Percentiles rank a stretch among this genome's conserved stretches.
These are phyloP conservation scores for Schizotus pectinicornis DNA, from an alignment of 2,888 invertebrate species.

Conservation along the genomic window DNA sequence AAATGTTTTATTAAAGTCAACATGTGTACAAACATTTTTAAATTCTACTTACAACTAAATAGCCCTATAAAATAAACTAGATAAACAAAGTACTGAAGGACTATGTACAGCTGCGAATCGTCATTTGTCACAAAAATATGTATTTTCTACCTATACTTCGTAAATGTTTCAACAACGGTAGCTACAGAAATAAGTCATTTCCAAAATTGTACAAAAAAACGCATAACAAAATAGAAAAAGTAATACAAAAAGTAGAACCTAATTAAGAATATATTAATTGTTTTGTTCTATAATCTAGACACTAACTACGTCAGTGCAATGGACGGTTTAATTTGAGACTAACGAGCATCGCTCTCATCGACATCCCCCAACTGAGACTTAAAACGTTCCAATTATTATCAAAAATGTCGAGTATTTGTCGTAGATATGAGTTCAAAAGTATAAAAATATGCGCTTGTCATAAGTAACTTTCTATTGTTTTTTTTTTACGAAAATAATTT, in stretches of 20 bases:
- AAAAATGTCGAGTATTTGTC: slow-evolving; percentile 17
- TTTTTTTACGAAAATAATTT: not conserved
- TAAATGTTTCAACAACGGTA: slow-evolving; percentile 11
- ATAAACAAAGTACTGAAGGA: slow-evolving; percentile 18
- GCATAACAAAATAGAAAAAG: slow-evolving; percentile 19
- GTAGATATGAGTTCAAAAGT: slow-evolving; percentile 20
- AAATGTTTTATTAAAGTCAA: slow-evolving; percentile 50
- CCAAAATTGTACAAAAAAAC: slow-evolving; percentile 17
- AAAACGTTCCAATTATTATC: not conserved
- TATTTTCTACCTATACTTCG: slow-evolving; percentile 3
- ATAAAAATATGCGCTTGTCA: slow-evolving; percentile 26
- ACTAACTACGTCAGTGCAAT: slow-evolving; percentile 51
- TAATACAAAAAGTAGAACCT: slow-evolving; percentile 21
- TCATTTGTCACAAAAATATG: not conserved
- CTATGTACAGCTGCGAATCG: slow-evolving; percentile 15
- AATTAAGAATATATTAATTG: slow-evolving; percentile 39
- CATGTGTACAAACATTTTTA: slow-evolving; percentile 50
- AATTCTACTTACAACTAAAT: slow-evolving; percentile 30
- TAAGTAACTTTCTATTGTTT: slow-evolving; percentile 12
- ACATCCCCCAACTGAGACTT: slow-evolving; percentile 4
- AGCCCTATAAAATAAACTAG: slow-evolving; percentile 23
- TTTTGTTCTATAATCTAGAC: slow-evolving; percentile 42
- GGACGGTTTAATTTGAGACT: slow-evolving; percentile 56
- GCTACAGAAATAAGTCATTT: slow-evolving; percentile 19
- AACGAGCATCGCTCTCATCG: slow-evolving; percentile 32